A percentile compares a stretch with the other conserved stretches of the same genome.
Conservation (phyloP, 2,113 vertebrate genomes). For the Cryptotis parvus region DNA sequence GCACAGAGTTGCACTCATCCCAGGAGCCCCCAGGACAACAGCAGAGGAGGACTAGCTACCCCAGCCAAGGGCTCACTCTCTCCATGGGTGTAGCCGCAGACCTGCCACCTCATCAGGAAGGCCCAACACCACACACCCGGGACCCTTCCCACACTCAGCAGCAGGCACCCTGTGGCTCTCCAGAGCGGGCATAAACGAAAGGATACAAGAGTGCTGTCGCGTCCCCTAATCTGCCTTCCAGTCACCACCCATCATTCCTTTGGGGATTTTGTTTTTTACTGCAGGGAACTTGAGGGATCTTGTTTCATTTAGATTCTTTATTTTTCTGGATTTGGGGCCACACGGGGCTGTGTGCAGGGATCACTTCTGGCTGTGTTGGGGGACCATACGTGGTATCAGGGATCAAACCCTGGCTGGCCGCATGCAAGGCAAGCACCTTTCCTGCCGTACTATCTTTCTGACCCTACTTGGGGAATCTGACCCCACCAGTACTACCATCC, state of each 20-base stretch:
- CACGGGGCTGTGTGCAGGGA: no score
- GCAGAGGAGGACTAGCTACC: accelerated
- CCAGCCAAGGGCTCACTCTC: not conserved
- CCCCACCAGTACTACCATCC: constrained; percentile 26
- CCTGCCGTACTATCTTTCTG: no score
- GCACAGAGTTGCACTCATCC: not conserved
- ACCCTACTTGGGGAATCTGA: not conserved
- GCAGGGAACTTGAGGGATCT: not conserved
- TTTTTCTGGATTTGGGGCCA: no score
- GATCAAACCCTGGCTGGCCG: no score
- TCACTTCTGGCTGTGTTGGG: no score
- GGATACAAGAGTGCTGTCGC: not conserved
- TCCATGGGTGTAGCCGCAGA: not conserved
- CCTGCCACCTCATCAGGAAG: not conserved
- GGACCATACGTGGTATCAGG: no score
- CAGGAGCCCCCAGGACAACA: not conserved
- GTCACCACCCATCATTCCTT: not conserved
- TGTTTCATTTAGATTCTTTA: no score
- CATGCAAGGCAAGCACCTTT: no score
- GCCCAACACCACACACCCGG: not conserved
- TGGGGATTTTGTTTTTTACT: not conserved
- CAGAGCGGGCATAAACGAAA: not conserved
- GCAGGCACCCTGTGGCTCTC: not conserved
- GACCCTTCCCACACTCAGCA: not conserved
- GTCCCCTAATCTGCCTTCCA: not conserved